A percentile compares a stretch with the other conserved stretches of the same genome.
Evolutionary conservation across 2,113 vertebrate genomes (phyloP).

Genomic region (Sinocyclocheilus anshuiensis): DNA sequence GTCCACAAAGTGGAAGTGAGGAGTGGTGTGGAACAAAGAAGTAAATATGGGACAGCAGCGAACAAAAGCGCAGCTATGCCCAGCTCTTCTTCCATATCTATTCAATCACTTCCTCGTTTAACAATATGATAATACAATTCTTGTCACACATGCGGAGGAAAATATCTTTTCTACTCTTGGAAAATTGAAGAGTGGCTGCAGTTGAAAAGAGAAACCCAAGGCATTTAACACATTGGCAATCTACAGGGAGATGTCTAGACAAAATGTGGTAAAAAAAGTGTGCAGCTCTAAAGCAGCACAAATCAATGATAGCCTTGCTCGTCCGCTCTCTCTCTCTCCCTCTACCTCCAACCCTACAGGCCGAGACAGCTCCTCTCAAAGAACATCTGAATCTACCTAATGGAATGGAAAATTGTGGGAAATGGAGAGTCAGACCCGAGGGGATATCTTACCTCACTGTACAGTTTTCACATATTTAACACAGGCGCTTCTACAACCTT

Average conservation of each 20-base stretch:
- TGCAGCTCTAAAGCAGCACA: constrained; percentile 56
- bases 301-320: constrained; percentile 60
- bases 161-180: constrained; percentile 44
- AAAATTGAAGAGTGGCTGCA: constrained; percentile 49
- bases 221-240: constrained; percentile 56
- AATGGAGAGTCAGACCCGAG: constrained; percentile 51
- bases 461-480: constrained; percentile 54
- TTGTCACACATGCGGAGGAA: constrained; percentile 19
- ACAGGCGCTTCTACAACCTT: constrained; percentile 39
- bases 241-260: constrained; percentile 54
- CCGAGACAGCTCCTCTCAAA: constrained; percentile 52
- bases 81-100: background rate
- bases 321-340: constrained; percentile 22
- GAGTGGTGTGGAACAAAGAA: background rate
- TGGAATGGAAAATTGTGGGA: constrained; percentile 66
- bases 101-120: constrained; percentile 40
- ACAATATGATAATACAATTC: constrained; percentile 54
- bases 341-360: constrained; percentile 35
- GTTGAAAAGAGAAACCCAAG: constrained; percentile 45
- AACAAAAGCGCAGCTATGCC: background rate
- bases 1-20: constrained; percentile 13
- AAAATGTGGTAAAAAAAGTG: constrained; percentile 51
- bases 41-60: background rate
- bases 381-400: constrained; percentile 66
- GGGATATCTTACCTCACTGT: constrained; percentile 46